Percentiles rank a stretch among this genome's conserved stretches.
phyloP scores from a whole-genome alignment of 2,888 invertebrate species.

The Lasioglossum leucozonium region DNA sequence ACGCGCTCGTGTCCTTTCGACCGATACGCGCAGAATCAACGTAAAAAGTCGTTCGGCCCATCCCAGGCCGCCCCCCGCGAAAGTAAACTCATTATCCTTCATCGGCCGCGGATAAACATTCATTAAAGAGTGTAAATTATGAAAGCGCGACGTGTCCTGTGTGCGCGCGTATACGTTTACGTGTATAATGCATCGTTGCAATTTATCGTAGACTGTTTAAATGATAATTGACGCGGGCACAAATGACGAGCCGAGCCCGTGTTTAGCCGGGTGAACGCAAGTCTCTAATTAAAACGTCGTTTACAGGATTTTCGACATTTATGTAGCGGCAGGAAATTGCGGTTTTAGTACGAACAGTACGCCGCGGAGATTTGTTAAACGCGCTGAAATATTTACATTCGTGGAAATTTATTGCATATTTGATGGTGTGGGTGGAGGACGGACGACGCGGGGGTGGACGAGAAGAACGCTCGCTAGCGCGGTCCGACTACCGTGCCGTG shows the following conservation, averaged over 20 bases:
- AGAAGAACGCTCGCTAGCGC: background rate
- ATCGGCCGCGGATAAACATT: conserved; percentile 60
- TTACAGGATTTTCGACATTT: conserved; percentile 71
- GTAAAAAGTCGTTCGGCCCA: background rate
- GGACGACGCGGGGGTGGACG: background rate
- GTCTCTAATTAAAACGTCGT: conserved; percentile 74
- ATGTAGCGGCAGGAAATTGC: conserved; percentile 70
- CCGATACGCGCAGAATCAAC: background rate
- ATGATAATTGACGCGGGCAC: conserved; percentile 73
- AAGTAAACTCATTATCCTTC: conserved; percentile 63
- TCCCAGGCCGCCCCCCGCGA: background rate
- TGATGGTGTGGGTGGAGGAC: conserved; percentile 31
- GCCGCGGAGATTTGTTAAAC: conserved; percentile 63
- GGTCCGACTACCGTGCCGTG: background rate
- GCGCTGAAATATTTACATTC: conserved; percentile 69
- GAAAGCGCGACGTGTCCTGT: conserved; percentile 8
- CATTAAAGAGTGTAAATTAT: conserved; percentile 64
- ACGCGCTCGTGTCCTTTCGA: background rate
- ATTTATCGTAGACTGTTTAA: conserved; percentile 68
- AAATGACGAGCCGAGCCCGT: conserved; percentile 54
- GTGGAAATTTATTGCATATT: conserved; percentile 66
- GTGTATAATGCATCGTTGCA: conserved; percentile 44
- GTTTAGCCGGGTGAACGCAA: conserved; percentile 64
- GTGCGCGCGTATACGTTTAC: background rate
- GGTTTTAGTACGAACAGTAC: conserved; percentile 58